Conservation (phyloP, 2,888 invertebrate genomes). For the Neocrepidodera transversa region DNA sequence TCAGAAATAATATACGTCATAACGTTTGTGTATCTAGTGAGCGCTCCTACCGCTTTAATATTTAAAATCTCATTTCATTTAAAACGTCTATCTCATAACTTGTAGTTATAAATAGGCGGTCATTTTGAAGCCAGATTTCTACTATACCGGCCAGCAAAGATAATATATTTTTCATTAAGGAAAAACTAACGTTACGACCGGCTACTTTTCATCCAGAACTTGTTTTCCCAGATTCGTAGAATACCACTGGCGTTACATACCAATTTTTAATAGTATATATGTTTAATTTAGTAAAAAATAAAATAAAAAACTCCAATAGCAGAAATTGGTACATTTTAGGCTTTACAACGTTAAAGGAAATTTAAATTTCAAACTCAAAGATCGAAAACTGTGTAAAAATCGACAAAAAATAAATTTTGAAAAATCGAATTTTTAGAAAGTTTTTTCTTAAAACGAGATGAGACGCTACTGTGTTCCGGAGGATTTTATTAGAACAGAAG, state of each 20-base stretch:
- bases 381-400: no score
- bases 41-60: not conserved
- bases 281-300: no score
- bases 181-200: slow-evolving; percentile 27
- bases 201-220: slow-evolving; percentile 18
- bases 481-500: slow-evolving; percentile 25
- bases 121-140: slow-evolving; percentile 15
- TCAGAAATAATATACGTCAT: not conserved
- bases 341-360: no score
- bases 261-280: no score
- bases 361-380: no score
- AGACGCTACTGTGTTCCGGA: not conserved
- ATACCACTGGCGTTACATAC: not conserved
- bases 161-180: slow-evolving; percentile 29
- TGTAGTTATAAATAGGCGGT: slow-evolving; percentile 14
- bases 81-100: slow-evolving; percentile 15
- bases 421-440: no score
- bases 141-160: slow-evolving; percentile 4
- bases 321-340: no score
- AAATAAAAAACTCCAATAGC: no score
- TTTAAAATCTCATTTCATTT: slow-evolving; percentile 22
- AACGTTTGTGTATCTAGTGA: not conserved
- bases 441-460: no score
- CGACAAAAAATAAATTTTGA: no score
- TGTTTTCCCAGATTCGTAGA: slow-evolving; percentile 12